These are phyloP conservation scores for Betta splendens DNA, from an alignment of 2,797 vertebrate genomes.

Conservation along the genomic window DNA sequence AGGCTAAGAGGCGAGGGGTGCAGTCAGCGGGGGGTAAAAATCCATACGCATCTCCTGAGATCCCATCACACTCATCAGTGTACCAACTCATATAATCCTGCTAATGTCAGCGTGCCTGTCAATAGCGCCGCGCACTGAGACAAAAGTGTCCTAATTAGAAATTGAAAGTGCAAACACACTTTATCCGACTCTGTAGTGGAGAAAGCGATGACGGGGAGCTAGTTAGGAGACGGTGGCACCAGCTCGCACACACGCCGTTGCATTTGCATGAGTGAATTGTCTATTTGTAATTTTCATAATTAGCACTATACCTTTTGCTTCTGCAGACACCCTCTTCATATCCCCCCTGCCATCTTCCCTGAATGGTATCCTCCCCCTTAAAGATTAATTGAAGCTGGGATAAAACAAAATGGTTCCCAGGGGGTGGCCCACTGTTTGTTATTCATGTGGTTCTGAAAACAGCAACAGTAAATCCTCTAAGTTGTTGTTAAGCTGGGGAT, in stretches of 20 bases:
- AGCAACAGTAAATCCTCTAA: slow-evolving; percentile 92
- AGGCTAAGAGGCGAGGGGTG: slow-evolving; percentile 50
- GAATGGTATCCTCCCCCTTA: slow-evolving; percentile 88
- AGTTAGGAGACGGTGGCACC: slow-evolving; percentile 37
- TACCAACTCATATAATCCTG: slow-evolving; percentile 66
- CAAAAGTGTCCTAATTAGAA: slow-evolving; percentile 63
- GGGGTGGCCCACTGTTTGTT: slow-evolving; percentile 88
- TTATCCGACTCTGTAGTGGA: slow-evolving; percentile 19
- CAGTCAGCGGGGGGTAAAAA: slow-evolving; percentile 67
- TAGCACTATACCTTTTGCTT: slow-evolving; percentile 78
- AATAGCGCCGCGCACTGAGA: slow-evolving; percentile 59
- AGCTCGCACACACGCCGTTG: slow-evolving; percentile 56
- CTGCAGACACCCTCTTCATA: slow-evolving; percentile 71
- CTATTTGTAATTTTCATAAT: slow-evolving; percentile 82
- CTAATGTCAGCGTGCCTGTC: slow-evolving; percentile 64
- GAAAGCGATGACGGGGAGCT: slow-evolving; percentile 38
- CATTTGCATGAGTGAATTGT: slow-evolving; percentile 70
- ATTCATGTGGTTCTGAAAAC: slow-evolving; percentile 90
- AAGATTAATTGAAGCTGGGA: slow-evolving; percentile 89
- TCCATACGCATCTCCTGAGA: slow-evolving; percentile 68
- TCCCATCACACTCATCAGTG: slow-evolving; percentile 66
- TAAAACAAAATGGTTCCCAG: slow-evolving; percentile 90
- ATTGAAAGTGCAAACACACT: slow-evolving; percentile 50
- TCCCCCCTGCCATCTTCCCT: slow-evolving; percentile 80
- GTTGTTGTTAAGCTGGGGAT: slow-evolving; percentile 89